Percentiles rank a stretch among this genome's conserved stretches.
Evolutionary conservation across 2,888 invertebrate species (phyloP).

Genomic region (Beris morrisii): DNA sequence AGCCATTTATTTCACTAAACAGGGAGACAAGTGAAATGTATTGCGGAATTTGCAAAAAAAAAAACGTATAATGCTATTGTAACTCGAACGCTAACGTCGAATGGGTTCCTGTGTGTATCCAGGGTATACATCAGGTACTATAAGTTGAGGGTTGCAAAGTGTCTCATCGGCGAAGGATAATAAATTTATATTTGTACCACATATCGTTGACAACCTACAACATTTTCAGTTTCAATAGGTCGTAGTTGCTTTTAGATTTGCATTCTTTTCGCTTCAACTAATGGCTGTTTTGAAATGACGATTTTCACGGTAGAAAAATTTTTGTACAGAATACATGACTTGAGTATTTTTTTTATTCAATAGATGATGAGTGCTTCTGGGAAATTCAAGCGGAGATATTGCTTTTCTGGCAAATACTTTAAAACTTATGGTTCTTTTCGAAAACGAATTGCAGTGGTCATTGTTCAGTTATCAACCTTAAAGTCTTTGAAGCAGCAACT

Average conservation of each 20-base stretch:
- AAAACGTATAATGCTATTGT: background rate
- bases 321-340: background rate
- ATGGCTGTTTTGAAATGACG: too few relatives aligned
- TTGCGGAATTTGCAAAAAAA: slow-evolving; percentile 23
- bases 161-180: background rate
- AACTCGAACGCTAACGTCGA: background rate
- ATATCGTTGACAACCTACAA: slow-evolving; percentile 22
- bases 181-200: slow-evolving; percentile 26
- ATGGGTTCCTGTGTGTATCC: background rate
- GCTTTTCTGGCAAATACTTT: too few relatives aligned
- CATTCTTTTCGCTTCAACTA: background rate
- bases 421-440: too few relatives aligned
- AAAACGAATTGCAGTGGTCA: too few relatives aligned
- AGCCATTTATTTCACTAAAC: slow-evolving; percentile 32
- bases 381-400: too few relatives aligned
- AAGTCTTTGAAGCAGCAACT: too few relatives aligned
- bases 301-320: slow-evolving; percentile 1
- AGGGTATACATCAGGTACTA: background rate
- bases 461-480: too few relatives aligned
- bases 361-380: background rate
- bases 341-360: slow-evolving; percentile 1
- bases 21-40: slow-evolving; percentile 16
- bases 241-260: slow-evolving; percentile 5
- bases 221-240: slow-evolving; percentile 27
- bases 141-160: background rate